phyloP scores from a whole-genome alignment of 2,113 vertebrate species.

The Mungos mungo region DNA sequence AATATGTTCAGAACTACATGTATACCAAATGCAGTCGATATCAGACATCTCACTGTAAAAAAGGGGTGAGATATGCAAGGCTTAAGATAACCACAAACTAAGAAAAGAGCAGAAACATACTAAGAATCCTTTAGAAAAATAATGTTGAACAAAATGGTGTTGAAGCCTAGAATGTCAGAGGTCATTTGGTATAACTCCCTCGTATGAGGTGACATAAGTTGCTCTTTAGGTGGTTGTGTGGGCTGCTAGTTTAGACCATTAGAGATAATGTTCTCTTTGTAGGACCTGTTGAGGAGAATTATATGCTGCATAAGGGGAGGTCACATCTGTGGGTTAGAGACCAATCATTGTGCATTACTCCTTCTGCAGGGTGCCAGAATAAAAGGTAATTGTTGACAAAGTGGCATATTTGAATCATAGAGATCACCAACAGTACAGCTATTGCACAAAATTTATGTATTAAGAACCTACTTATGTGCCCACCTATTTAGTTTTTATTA shows the following conservation, averaged over 20 bases:
- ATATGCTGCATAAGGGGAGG: not conserved
- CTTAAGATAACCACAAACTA: not conserved
- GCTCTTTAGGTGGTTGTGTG: not conserved
- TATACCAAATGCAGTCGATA: not conserved
- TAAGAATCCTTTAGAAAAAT: not conserved
- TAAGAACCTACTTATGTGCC: not conserved
- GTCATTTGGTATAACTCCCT: not conserved
- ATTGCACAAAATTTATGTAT: not conserved
- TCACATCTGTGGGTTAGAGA: not conserved
- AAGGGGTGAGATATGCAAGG: not conserved
- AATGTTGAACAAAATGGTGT: not conserved
- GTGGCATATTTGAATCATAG: not conserved
- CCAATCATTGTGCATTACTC: not conserved
- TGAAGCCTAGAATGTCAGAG: not conserved
- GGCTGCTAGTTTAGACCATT: not conserved
- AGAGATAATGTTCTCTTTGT: not conserved
- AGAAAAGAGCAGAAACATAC: not conserved
- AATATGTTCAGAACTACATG: not conserved
- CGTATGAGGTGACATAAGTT: not conserved
- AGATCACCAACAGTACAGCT: not conserved
- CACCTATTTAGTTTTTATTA: conserved; percentile 9
- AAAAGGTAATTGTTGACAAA: not conserved
- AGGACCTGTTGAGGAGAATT: not conserved
- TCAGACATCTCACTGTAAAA: not conserved
- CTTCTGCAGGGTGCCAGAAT: not conserved